Percentiles rank a stretch among this genome's conserved stretches.
Evolutionary conservation across 2,113 vertebrate genomes (phyloP).

Genomic region (Xenopus borealis): DNA sequence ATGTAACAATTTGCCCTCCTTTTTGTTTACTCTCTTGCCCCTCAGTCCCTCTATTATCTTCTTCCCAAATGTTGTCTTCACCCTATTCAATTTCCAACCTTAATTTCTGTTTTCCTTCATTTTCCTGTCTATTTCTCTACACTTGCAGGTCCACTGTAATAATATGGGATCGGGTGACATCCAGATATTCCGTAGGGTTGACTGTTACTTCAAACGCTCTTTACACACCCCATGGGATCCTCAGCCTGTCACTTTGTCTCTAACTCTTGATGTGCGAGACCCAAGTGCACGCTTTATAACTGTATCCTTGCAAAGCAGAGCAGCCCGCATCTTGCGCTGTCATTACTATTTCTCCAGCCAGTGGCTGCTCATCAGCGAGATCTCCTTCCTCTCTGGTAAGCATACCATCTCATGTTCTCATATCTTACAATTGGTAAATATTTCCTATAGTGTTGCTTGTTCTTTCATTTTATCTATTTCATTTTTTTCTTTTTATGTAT

Average conservation of each 20-base stretch:
- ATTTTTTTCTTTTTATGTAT: not conserved
- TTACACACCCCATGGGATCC: constrained; percentile 77
- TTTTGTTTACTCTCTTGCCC: not conserved
- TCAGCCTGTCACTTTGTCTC: constrained; percentile 56
- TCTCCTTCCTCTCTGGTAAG: constrained; percentile 83
- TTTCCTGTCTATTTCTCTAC: not conserved
- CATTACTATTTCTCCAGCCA: constrained; percentile 79
- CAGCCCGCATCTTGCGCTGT: constrained; percentile 79
- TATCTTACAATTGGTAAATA: no score
- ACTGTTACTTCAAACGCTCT: constrained; percentile 77
- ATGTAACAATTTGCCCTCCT: not conserved
- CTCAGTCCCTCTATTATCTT: not conserved
- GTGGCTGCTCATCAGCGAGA: constrained; percentile 92
- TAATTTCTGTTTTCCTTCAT: no score
- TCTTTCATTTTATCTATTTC: not conserved
- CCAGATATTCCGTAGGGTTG: constrained; percentile 76
- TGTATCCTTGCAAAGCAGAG: constrained; percentile 66
- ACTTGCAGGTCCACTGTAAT: constrained; percentile 84
- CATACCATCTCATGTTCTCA: not conserved
- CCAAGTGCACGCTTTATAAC: constrained; percentile 76
- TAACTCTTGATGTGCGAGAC: constrained; percentile 75
- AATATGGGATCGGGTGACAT: constrained; percentile 84
- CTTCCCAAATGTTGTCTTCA: no score
- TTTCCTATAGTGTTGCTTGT: not conserved
- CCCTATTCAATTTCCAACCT: no score